phyloP scores from a whole-genome alignment of 2,113 vertebrate genomes.

The Recurvirostra avosetta region DNA sequence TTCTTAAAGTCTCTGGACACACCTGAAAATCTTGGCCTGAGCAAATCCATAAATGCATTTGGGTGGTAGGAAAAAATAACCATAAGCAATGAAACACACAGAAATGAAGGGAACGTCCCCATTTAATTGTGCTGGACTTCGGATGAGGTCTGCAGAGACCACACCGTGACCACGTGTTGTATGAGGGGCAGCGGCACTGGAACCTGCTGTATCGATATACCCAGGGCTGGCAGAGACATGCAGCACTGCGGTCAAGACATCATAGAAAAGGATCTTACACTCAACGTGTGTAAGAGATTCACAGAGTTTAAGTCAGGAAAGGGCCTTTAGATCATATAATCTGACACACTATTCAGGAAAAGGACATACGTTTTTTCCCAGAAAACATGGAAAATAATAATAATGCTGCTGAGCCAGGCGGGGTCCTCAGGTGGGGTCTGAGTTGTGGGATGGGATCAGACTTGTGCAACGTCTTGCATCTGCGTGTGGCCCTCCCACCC shows the following conservation, averaged over 20 bases:
- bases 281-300: neutral
- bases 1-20: neutral
- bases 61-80: neutral
- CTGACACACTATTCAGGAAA: neutral
- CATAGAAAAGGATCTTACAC: neutral
- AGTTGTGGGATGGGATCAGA: neutral
- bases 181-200: neutral
- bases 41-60: neutral
- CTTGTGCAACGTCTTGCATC: fast-evolving
- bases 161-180: no score
- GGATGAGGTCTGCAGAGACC: neutral
- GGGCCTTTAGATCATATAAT: fast-evolving
- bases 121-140: fast-evolving
- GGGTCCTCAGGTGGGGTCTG: neutral
- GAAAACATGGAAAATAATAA: neutral
- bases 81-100: fast-evolving
- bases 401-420: neutral
- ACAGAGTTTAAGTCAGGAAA: neutral
- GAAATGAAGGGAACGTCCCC: neutral
- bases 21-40: neutral
- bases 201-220: neutral
- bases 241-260: neutral
- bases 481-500: neutral
- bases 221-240: neutral
- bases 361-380: neutral